Percentiles rank a stretch among this genome's conserved stretches.
phyloP scores from a whole-genome alignment of 2,113 vertebrate genomes.

The Rissa tridactyla region DNA sequence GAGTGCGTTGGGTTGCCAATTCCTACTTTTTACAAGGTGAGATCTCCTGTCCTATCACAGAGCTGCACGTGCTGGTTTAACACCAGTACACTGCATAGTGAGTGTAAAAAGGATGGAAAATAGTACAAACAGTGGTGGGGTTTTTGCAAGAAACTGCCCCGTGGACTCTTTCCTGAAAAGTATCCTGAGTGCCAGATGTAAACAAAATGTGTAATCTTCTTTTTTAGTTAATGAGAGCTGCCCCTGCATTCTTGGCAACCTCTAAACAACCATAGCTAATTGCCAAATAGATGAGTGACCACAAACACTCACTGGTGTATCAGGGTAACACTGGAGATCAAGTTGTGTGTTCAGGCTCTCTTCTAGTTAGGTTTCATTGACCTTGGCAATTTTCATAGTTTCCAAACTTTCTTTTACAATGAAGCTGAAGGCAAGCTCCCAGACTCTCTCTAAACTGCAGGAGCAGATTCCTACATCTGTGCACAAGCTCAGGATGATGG shows the following conservation, averaged over 20 bases:
- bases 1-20: rapidly evolving
- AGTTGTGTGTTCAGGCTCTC: neutral
- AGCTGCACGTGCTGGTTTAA: neutral
- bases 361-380: neutral
- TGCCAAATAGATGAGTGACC: neutral
- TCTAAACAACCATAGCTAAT: neutral
- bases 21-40: neutral
- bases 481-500: neutral
- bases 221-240: neutral
- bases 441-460: neutral
- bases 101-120: neutral
- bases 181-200: neutral
- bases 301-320: neutral
- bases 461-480: neutral
- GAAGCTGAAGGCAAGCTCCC: neutral
- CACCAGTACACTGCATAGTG: neutral
- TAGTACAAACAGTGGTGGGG: neutral
- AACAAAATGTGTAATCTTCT: neutral
- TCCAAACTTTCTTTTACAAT: neutral
- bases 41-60: neutral
- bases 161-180: neutral
- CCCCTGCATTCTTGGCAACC: neutral
- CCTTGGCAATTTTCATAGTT: neutral
- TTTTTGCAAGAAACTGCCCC: neutral
- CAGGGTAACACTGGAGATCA: neutral